Base-by-base conservation (phyloP, 1,140 invertebrate genomes). In the Andricus grossulariae region DNA sequence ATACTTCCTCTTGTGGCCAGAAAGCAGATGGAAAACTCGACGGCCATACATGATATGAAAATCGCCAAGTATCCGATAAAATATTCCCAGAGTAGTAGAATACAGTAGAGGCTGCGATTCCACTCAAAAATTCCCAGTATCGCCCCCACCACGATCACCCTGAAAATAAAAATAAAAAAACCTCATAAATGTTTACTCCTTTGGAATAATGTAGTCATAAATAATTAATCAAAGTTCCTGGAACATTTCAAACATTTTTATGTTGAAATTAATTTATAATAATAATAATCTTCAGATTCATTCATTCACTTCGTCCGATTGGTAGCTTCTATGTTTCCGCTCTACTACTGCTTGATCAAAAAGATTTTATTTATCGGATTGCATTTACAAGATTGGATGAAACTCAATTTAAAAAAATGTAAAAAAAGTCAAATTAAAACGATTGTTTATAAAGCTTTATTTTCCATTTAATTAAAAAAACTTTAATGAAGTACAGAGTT, bases 1-100 rank as follows among this genome's bases (percentile, higher is more conserved):
- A 98, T 98, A 80, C 95, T 96, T 73, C 97, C 97, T 76, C 95
- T 92, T 89, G 97, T 94, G 71, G 96, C 96, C 71, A 97, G 93
- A 78, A 94, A 92, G 79, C 95, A 95, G 77, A 98, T 95, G 76
- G 92, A 93, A 60, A 94, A 91, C 89, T 98, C 97, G 60, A 96
- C 92, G 49, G 95, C 84, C 85, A 96, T 93, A 66, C 94, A 95
- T 72, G 93, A 92, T 81, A 91, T 85, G 79, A 96, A 92, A 80
- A 97, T 94, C 25, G 92, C 92, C 74, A 96, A 88, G 88, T 97
- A 96, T 70, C 94, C 95, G 51, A 97, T 85, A 21, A 96, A 88
- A 87, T 96, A 94, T 84, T 94, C 92, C 92, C 94, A 94, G 21
- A 97, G 88, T 51, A 94, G 90, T 51, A 92, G 87, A 57, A 93